A percentile compares a stretch with the other conserved stretches of the same genome.
Evolutionary conservation across 2,797 vertebrate genomes (phyloP).

Genomic region (Semaprochilodus insignis): DNA sequence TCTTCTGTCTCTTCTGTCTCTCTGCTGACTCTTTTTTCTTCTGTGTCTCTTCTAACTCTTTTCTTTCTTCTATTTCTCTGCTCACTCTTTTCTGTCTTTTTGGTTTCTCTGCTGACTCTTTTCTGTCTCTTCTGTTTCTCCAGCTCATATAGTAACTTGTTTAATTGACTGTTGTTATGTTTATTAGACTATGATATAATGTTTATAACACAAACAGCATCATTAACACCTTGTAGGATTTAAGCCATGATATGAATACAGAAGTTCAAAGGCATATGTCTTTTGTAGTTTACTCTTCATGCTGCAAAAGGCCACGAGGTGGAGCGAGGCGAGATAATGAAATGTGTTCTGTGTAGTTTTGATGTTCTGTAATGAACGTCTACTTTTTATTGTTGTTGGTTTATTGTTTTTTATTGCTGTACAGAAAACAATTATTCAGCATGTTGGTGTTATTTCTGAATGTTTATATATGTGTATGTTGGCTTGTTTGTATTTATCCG

Average conservation of each 20-base stretch:
- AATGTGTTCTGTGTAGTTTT: not conserved
- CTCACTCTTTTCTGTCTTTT: too few species aligned
- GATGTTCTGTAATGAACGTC: not conserved
- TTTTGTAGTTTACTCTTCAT: not conserved
- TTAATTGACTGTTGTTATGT: too few species aligned
- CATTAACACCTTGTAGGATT: too few species aligned
- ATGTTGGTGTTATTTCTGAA: not conserved
- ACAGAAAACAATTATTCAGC: slow-evolving; percentile 1
- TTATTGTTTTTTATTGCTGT: not conserved
- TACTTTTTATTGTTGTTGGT: not conserved
- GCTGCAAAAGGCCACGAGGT: not conserved
- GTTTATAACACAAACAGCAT: too few species aligned
- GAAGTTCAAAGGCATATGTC: not conserved
- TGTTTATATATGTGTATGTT: slow-evolving; percentile 14
- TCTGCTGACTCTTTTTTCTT: too few species aligned
- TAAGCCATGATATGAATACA: not conserved
- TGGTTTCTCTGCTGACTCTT: too few species aligned
- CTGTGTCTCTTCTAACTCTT: too few species aligned
- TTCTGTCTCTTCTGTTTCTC: too few species aligned
- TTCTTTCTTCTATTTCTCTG: too few species aligned
- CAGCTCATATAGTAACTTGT: too few species aligned
- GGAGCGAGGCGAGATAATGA: not conserved
- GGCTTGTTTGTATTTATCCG: slow-evolving; percentile 33
- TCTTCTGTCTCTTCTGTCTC: too few species aligned
- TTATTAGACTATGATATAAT: too few species aligned